phyloP scores from a whole-genome alignment of 1,140 invertebrate genomes.

The Drosophila eugracilis region DNA sequence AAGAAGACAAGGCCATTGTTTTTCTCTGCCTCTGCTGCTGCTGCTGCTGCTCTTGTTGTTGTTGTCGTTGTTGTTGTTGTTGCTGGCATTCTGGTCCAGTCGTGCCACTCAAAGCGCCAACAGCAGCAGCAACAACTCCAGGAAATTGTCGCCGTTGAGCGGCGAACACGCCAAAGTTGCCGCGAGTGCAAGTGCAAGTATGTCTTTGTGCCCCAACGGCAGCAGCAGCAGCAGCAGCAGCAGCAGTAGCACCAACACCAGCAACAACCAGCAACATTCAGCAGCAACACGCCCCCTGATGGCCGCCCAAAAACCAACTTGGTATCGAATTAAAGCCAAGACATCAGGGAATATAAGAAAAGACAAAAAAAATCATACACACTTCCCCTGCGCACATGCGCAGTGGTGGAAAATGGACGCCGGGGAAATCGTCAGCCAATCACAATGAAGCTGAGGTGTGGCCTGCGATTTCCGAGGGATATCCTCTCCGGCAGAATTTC shows the following conservation, averaged over 20 bases:
- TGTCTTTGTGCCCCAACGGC: conserved; percentile 62
- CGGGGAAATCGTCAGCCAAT: conserved; percentile 74
- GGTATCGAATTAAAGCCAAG: conserved; percentile 72
- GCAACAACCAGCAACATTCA: conserved; percentile 8
- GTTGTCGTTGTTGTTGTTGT: conserved; percentile 9
- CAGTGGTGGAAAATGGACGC: conserved; percentile 64
- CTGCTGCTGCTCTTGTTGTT: neutral
- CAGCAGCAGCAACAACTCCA: conserved; percentile 56
- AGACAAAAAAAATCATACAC: conserved; percentile 10
- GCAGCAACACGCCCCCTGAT: conserved; percentile 36
- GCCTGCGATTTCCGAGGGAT: conserved; percentile 50
- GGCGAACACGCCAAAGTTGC: conserved; percentile 63
- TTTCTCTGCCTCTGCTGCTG: conserved; percentile 25
- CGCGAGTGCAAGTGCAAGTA: conserved; percentile 60
- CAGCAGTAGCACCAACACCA: conserved; percentile 5
- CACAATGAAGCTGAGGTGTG: conserved; percentile 64
- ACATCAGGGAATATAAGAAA: conserved; percentile 29
- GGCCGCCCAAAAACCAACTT: conserved; percentile 24
- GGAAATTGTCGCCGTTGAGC: conserved; percentile 67
- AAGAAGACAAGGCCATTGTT: conserved; percentile 75
- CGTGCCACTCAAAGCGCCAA: conserved; percentile 60
- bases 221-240: conserved; percentile 18
- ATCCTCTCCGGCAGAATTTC: conserved; percentile 72
- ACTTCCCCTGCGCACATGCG: conserved; percentile 59
- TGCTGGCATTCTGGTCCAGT: conserved; percentile 54